Percentiles rank a stretch among this genome's conserved stretches.
Evolutionary conservation across 2,797 vertebrate genomes (phyloP).

Genomic region (Premnoplex brunnescens): DNA sequence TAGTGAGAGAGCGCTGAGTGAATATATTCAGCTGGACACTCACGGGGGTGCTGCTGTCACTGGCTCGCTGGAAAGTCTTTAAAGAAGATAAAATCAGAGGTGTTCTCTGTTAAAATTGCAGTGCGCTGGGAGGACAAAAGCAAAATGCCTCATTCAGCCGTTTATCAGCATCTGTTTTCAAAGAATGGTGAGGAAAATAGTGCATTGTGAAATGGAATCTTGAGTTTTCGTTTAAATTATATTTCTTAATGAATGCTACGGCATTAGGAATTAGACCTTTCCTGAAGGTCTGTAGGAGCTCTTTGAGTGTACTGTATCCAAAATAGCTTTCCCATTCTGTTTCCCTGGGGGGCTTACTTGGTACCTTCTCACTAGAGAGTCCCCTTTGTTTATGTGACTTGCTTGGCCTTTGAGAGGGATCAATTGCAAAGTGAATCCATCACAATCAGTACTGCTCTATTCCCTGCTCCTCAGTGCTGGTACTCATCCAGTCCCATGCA

Average conservation of each 20-base stretch:
- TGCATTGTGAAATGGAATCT: not conserved
- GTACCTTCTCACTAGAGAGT: not conserved
- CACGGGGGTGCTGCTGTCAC: not conserved
- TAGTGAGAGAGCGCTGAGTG: accelerated
- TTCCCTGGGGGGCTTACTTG: not conserved
- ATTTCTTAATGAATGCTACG: not conserved
- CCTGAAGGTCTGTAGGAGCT: not conserved
- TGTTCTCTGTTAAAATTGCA: not conserved
- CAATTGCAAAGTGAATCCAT: not conserved
- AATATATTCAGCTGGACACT: not conserved
- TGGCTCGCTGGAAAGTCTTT: not conserved
- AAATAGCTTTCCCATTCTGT: not conserved
- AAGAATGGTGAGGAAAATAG: not conserved
- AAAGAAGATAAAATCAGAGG: not conserved
- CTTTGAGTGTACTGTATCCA: not conserved
- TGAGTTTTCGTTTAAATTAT: not conserved
- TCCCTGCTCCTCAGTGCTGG: not conserved
- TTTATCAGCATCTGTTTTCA: not conserved
- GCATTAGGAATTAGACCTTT: not conserved
- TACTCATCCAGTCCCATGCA: not conserved
- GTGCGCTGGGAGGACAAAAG: not conserved
- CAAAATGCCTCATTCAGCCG: not conserved
- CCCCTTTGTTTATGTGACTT: not conserved
- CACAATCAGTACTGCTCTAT: not conserved
- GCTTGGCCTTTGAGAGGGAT: not conserved